Evolutionary conservation across 2,888 invertebrate species (phyloP), one percentile per base, ranked within the genome.

Genomic region (Creontiades dilutus): DNA sequence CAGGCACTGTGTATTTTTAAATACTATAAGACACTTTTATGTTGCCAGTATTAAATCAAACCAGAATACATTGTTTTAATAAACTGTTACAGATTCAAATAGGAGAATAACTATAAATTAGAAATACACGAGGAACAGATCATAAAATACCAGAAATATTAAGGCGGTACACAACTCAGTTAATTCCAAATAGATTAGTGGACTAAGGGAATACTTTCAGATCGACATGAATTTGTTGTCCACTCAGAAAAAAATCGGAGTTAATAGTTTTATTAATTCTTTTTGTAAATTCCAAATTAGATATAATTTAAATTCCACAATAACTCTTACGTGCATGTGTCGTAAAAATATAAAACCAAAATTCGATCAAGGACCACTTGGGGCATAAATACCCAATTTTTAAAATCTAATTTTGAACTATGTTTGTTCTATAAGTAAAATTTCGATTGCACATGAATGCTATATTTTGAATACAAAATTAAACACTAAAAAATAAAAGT

Each of bases 1-100:
- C 82, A 82, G 82, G 82, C 82, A 82, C 82, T 82, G 82, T 82
- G 82, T 82, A 82, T 82, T 82, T n/a, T 82, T 52, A 68, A 68
- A 68, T 68, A 68, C 68, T 68, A 68, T 68, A 68, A 68, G 68
- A 68, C 68, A 23, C 68, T 68, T 68, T 68, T 68, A 68, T 23
- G 68, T 27, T 27, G 68, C 68, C 68, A 68, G 68, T 68, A 68
- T 23, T 27, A 11, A 68, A 61, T 61, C 14, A 68, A 23, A 68
- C 68, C 68, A 23, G 68, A 13, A 27, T 68, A 68, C 68, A 68
- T 68, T 68, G 19, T 68, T 23, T 68, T 68, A 68, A 68, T 68
- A 19, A 68, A 68, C 68, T 27, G 68, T 68, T 68, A 68, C 68
- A 68, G 68, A 68, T 19, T 68, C 68, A 11, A 68, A 9, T 7